phyloP scores from a whole-genome alignment of 2,888 invertebrate genomes.

The Plemyria rubiginata region DNA sequence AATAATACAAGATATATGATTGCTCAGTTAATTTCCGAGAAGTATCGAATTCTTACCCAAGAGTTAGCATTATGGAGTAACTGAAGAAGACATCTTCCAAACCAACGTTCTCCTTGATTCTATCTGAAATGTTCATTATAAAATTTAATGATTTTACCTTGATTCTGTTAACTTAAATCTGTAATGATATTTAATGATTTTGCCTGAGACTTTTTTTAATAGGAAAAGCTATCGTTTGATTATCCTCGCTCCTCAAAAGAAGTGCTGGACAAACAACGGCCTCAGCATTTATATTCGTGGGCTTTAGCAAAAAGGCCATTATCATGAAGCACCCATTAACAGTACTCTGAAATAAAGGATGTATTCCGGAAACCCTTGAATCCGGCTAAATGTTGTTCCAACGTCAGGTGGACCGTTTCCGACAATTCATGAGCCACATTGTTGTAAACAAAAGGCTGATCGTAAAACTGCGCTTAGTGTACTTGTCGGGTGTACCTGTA shows the following conservation, averaged over 20 bases:
- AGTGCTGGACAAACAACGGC: constrained; percentile 1
- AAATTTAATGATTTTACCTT: too few relatives aligned
- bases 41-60: too few relatives aligned
- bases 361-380: constrained; percentile 42
- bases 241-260: constrained; percentile 4
- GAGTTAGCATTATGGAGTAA: too few relatives aligned
- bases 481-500: constrained; percentile 52
- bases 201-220: too few relatives aligned
- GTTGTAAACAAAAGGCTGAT: constrained; percentile 54
- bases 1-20: too few relatives aligned
- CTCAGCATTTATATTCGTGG: constrained; percentile 6
- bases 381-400: constrained; percentile 46
- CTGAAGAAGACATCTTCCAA: too few relatives aligned
- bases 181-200: too few relatives aligned
- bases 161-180: too few relatives aligned
- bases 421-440: constrained; percentile 53
- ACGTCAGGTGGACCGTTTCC: constrained; percentile 55
- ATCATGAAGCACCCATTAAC: constrained; percentile 45
- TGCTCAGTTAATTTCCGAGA: too few relatives aligned
- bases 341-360: constrained; percentile 47
- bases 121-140: too few relatives aligned
- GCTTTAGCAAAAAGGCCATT: constrained; percentile 37
- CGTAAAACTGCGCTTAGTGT: constrained; percentile 51
- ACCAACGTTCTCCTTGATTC: too few relatives aligned
- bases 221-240: background rate